Conservation (phyloP, 37 sponge, comb jelly and placozoan genomes). For the Spongilla lacustris region DNA sequence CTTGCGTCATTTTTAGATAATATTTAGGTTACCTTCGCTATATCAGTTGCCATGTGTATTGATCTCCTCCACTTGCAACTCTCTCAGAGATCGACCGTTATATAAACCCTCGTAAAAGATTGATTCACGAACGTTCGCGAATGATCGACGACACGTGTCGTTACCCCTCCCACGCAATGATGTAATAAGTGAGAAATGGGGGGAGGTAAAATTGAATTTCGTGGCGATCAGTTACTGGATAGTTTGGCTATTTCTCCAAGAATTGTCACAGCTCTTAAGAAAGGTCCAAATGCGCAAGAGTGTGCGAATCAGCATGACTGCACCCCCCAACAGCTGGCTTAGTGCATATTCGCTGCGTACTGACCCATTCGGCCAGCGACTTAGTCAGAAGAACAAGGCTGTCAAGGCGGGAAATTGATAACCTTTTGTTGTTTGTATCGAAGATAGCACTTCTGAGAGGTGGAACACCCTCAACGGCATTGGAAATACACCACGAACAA, state of each 20-base stretch:
- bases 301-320: not conserved
- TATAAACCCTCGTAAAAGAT: no score
- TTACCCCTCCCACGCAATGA: not conserved
- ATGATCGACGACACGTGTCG: not conserved
- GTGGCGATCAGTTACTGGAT: not conserved
- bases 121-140: not conserved
- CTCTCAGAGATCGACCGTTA: no score
- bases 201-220: not conserved
- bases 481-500: slow-evolving; percentile 18
- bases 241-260: slow-evolving; percentile 30
- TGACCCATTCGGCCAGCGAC: slow-evolving; percentile 37
- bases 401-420: slow-evolving; percentile 21
- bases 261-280: slow-evolving; percentile 38
- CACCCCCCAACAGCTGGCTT: slow-evolving; percentile 15
- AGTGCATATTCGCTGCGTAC: slow-evolving; percentile 12
- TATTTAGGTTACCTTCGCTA: not conserved
- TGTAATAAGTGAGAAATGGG: not conserved
- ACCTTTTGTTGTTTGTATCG: slow-evolving; percentile 28
- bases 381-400: slow-evolving; percentile 52
- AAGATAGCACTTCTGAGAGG: slow-evolving; percentile 10
- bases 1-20: not conserved
- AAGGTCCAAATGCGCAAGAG: slow-evolving; percentile 6
- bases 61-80: no score
- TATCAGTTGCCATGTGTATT: not conserved
- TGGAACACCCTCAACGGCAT: slow-evolving; percentile 16